Evolutionary conservation across 1,140 invertebrate species (phyloP), one percentile per base, ranked within the genome.

Genomic region (Oscheius sp.): DNA sequence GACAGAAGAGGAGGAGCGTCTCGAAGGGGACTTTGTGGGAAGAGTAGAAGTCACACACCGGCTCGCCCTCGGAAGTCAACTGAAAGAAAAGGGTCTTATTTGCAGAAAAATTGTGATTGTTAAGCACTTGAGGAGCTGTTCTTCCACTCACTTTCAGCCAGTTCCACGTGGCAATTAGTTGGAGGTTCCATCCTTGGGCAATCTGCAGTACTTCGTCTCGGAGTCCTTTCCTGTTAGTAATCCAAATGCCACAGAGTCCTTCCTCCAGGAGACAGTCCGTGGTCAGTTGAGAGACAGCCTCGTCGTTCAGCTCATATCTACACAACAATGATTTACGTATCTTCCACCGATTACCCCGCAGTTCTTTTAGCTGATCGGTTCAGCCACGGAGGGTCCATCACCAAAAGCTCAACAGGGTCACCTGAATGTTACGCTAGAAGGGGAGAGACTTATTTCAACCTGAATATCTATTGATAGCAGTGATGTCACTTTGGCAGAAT

Each of bases 341-440:
- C 20, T 7, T 26, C 3, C 59, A 45, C 0, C 29, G 66, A 38
- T 42, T 52, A 68, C 88, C 89, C 88, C 86, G 91, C 93, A 76
- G 90, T 85, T 75, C 93, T 88, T 79, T 73, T 71, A 18, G 79
- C 79, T 3, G 79, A 79, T 86, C 93, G 94, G 85, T 95, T 95
- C 86, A 90, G 90, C 94, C 93, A 96, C 1, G 93, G 93, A 65
- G 93, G 93, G 88, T 96, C 94, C 74, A 94, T 86, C 23, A 95
- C 85, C 63, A 95, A 88, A 55, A 94, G 85, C 85, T 95, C 91
- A 89, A 89, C 95, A 42, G 85, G 81, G 35, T 82, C 74, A 18
- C 80, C 78, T 29, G n/a, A 63, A 64, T 15, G 38, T 42, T 42
- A 10, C 38, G 10, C 10, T 10, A 42, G 38, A n/a, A 10, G n/a